These are phyloP conservation scores for Physocephala rufipes DNA, from an alignment of 2,888 invertebrate species.

Conservation along the genomic window DNA sequence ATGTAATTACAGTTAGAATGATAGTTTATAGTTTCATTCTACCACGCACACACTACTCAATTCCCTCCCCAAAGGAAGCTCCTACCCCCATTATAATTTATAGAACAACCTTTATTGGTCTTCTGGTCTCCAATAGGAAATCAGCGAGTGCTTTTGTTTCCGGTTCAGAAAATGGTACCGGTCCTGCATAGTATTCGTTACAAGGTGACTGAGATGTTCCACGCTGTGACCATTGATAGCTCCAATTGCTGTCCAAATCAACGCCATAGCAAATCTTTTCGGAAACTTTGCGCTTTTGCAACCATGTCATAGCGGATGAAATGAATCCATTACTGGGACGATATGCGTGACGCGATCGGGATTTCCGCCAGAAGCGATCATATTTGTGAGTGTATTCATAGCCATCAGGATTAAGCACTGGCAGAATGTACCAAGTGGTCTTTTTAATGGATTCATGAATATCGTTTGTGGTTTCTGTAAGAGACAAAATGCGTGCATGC, in stretches of 20 bases:
- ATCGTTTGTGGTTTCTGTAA: conserved; percentile 30
- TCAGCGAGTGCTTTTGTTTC: conserved; percentile 76
- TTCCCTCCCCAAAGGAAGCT: too few species aligned
- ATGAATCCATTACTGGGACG: conserved; percentile 56
- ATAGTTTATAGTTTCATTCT: too few species aligned
- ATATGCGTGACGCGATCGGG: conserved; percentile 70
- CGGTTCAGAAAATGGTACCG: conserved; percentile 79
- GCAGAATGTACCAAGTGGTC: conserved; percentile 76
- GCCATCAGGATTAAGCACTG: conserved; percentile 80
- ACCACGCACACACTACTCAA: too few species aligned
- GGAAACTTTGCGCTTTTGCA: conserved; percentile 55
- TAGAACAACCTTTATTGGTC: conserved; percentile 70
- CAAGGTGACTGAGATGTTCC: conserved; percentile 80
- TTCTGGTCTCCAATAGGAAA: conserved; percentile 70
- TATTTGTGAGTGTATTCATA: conserved; percentile 79
- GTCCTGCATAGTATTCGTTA: conserved; percentile 78
- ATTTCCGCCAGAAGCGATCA: conserved; percentile 83
- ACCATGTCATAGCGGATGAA: conserved; percentile 63
- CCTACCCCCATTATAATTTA: not conserved
- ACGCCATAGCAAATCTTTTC: conserved; percentile 73
- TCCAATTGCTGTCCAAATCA: conserved; percentile 82
- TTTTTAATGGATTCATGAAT: conserved; percentile 58
- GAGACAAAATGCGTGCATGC: conserved; percentile 47
- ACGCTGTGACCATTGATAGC: conserved; percentile 75
- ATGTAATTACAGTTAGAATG: too few species aligned